A percentile compares a stretch with the other conserved stretches of the same genome.
Conservation (phyloP, 2,113 vertebrate species). For the Athene noctua region DNA sequence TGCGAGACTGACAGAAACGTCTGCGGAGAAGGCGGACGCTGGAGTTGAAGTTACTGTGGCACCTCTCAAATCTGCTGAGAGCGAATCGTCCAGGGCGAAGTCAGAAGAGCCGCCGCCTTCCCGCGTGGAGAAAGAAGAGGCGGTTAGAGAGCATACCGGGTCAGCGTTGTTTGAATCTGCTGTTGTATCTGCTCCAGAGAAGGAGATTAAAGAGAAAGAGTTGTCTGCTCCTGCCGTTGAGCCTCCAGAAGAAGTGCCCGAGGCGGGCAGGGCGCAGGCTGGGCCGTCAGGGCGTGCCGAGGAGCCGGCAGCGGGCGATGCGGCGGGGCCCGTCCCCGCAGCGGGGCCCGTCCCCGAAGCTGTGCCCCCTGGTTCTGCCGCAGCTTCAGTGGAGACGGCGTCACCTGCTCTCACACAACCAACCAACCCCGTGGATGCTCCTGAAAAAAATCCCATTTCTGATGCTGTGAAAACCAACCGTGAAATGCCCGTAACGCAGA, state of each 20-base stretch:
- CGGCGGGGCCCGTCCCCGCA: background rate
- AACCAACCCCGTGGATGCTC: background rate
- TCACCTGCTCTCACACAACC: background rate
- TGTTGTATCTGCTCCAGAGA: background rate
- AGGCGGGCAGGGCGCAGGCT: background rate
- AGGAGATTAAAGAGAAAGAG: background rate
- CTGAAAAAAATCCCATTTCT: background rate
- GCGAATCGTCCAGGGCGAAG: background rate
- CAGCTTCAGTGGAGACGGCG: background rate
- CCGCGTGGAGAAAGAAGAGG: background rate
- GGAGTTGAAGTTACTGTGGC: background rate
- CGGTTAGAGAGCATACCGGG: background rate
- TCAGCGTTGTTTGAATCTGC: background rate
- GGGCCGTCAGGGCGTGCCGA: background rate
- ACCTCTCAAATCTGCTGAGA: background rate
- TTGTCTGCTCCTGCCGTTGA: background rate
- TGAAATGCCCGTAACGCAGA: accelerated
- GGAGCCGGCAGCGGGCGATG: background rate
- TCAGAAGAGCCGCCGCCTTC: background rate
- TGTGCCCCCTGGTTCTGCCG: background rate
- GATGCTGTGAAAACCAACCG: background rate
- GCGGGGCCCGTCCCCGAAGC: background rate
- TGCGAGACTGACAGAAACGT: background rate
- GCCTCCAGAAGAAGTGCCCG: background rate
- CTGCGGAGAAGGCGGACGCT: background rate